Evolutionary conservation across 1,140 invertebrate species (phyloP).

Genomic region (Philopotamus ludificatus): DNA sequence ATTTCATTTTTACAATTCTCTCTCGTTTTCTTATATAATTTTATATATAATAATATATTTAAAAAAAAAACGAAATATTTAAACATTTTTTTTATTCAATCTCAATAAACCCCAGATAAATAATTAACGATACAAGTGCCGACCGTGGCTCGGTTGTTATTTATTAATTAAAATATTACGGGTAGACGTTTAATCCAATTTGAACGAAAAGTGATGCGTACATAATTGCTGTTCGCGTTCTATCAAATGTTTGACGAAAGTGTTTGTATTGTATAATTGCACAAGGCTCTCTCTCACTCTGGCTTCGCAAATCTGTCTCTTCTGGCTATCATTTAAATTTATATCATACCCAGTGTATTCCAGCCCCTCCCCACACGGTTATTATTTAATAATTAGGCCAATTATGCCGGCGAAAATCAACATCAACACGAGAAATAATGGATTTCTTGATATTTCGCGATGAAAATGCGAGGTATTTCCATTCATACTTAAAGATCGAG

Average conservation of each 20-base stretch:
- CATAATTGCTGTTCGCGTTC: slow-evolving; percentile 13
- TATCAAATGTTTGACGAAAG: slow-evolving; percentile 21
- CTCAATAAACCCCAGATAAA: too few relatives aligned
- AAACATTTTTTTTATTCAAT: too few relatives aligned
- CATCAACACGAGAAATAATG: neutral
- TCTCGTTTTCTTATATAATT: too few relatives aligned
- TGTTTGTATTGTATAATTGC: slow-evolving; percentile 16
- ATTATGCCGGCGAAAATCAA: neutral
- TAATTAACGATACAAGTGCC: neutral
- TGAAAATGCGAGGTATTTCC: too few relatives aligned
- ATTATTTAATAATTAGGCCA: neutral
- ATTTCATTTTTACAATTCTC: too few relatives aligned
- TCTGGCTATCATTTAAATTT: neutral
- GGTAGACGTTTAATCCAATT: slow-evolving; percentile 1
- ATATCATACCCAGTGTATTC: too few relatives aligned
- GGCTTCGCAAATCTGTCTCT: slow-evolving; percentile 8
- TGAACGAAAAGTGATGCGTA: neutral
- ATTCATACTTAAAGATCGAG: too few relatives aligned
- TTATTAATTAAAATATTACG: slow-evolving; percentile 23
- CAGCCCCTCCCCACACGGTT: too few relatives aligned
- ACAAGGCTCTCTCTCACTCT: too few relatives aligned
- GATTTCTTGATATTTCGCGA: neutral
- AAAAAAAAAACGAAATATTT: too few relatives aligned
- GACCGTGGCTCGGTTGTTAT: slow-evolving; percentile 5
- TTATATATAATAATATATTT: too few relatives aligned